Percentiles rank a stretch among this genome's conserved stretches.
Evolutionary conservation across 2,113 vertebrate genomes (phyloP).

Genomic region (Danionella cerebrum): DNA sequence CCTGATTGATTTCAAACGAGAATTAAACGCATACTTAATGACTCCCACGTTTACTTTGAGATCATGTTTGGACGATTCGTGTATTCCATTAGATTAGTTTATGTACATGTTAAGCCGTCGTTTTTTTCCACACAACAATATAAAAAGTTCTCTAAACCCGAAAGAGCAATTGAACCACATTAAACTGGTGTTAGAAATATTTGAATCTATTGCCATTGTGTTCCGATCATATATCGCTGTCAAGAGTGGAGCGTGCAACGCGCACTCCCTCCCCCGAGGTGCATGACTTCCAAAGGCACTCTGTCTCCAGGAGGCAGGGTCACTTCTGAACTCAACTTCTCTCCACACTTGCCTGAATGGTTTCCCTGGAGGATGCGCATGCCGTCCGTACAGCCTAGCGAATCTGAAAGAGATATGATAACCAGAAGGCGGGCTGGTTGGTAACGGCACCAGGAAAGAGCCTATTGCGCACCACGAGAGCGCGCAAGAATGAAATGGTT

Average conservation of each 20-base stretch:
- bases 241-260: constrained; percentile 1
- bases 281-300: neutral
- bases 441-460: constrained; percentile 30
- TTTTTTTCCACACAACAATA: neutral
- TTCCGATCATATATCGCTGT: no score
- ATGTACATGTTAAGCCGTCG: neutral
- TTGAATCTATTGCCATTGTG: neutral
- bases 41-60: neutral
- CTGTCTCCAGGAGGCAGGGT: constrained; percentile 22
- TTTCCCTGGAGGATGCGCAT: constrained; percentile 28
- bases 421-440: constrained; percentile 38
- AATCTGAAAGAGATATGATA: constrained; percentile 35
- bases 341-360: constrained; percentile 25
- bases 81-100: no score
- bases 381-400: neutral
- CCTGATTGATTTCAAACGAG: neutral
- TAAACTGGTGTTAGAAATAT: neutral
- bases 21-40: neutral
- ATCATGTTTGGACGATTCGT: no score
- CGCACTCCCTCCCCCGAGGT: constrained; percentile 19
- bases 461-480: constrained; percentile 28
- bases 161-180: neutral
- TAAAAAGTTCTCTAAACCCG: no score
- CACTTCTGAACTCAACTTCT: constrained; percentile 22
- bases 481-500: constrained; percentile 29